Percentiles rank a stretch among this genome's conserved stretches.
Evolutionary conservation across 2,888 invertebrate species (phyloP).

Genomic region (Acleris sparsana): DNA sequence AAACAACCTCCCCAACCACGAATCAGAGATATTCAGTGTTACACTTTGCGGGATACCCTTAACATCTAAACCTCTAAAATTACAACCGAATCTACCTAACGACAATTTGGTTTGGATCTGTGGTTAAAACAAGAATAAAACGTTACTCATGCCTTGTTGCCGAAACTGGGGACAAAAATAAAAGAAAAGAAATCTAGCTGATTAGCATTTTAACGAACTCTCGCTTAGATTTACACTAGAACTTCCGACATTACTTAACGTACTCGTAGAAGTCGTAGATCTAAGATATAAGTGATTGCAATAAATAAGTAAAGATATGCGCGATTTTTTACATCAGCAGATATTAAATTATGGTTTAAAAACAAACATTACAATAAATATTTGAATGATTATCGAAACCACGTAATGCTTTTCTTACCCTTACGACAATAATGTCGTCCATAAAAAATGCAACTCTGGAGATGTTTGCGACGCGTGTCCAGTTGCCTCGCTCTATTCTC

Average conservation of each 20-base stretch:
- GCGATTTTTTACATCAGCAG: too few relatives aligned
- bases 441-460: slow-evolving; percentile 63
- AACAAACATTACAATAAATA: background rate
- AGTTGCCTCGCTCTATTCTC: slow-evolving; percentile 83
- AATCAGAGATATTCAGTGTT: slow-evolving; percentile 64
- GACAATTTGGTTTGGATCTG: slow-evolving; percentile 2
- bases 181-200: slow-evolving; percentile 26
- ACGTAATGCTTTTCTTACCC: background rate
- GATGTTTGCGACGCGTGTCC: slow-evolving; percentile 46
- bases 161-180: slow-evolving; percentile 26
- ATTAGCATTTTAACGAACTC: slow-evolving; percentile 27
- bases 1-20: slow-evolving; percentile 64
- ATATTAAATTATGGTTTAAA: too few relatives aligned
- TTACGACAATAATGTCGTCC: slow-evolving; percentile 29
- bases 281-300: background rate
- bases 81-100: slow-evolving; percentile 3
- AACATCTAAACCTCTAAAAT: slow-evolving; percentile 11
- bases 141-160: slow-evolving; percentile 16
- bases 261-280: background rate
- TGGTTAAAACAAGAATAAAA: slow-evolving; percentile 21
- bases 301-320: too few relatives aligned
- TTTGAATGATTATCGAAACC: background rate
- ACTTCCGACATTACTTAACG: background rate
- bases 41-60: slow-evolving; percentile 35
- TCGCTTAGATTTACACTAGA: slow-evolving; percentile 9